Evolutionary conservation across 2,888 invertebrate genomes (phyloP).

Genomic region (Holacanthella duospinosa): DNA sequence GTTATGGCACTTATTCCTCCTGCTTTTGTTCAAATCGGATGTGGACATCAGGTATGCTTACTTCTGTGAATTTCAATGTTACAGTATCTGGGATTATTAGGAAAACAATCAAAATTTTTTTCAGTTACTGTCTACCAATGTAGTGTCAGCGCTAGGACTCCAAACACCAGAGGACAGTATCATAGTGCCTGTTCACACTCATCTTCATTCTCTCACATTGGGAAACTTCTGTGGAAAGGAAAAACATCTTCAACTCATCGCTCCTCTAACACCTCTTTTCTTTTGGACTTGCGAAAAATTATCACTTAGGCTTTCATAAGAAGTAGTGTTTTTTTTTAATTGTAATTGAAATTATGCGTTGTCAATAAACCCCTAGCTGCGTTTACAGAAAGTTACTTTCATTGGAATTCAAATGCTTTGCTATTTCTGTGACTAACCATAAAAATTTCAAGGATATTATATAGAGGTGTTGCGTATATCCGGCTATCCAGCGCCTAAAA

Average conservation of each 20-base stretch:
- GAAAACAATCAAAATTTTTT: slow-evolving; percentile 1
- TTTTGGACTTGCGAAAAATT: slow-evolving; percentile 41
- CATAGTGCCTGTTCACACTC: slow-evolving; percentile 41
- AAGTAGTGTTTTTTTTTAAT: no score
- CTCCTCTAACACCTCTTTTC: slow-evolving; percentile 40
- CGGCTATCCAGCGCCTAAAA: no score
- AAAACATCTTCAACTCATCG: slow-evolving; percentile 39
- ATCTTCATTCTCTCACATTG: slow-evolving; percentile 39
- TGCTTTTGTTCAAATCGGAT: slow-evolving; percentile 37
- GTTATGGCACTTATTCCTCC: slow-evolving; percentile 40
- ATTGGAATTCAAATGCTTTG: no score
- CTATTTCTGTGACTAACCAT: no score
- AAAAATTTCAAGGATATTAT: no score
- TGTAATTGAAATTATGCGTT: no score
- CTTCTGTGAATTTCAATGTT: not conserved
- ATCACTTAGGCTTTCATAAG: slow-evolving; percentile 32
- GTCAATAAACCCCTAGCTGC: no score
- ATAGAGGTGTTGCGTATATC: no score
- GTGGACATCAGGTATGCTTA: slow-evolving; percentile 32
- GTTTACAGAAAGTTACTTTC: no score
- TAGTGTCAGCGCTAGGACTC: not conserved
- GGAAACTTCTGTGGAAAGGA: slow-evolving; percentile 28
- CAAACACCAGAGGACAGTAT: slow-evolving; percentile 32
- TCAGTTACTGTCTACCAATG: not conserved
- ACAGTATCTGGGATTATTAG: no score